These are phyloP conservation scores for Hyposoter dolosus DNA, from an alignment of 2,888 invertebrate species.

Conservation along the genomic window DNA sequence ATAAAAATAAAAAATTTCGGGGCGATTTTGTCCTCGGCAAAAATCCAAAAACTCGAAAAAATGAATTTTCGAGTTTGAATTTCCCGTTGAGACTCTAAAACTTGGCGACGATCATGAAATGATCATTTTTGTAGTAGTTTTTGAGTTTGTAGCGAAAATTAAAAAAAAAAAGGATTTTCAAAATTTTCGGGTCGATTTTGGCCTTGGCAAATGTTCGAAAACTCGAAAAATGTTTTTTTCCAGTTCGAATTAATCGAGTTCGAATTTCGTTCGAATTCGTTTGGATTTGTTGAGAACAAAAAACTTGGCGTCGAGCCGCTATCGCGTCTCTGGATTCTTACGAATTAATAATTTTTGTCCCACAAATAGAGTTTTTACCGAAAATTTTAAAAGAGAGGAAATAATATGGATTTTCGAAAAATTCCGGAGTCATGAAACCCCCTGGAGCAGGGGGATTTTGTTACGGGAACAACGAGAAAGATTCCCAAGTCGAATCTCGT, in stretches of 20 bases:
- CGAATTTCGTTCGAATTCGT: too few species aligned
- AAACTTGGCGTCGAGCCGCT: background rate
- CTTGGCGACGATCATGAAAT: background rate
- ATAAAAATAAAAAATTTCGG: constrained; percentile 1
- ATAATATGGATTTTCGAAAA: background rate
- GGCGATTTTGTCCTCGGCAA: background rate
- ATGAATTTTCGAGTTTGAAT: background rate
- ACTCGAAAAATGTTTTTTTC: background rate
- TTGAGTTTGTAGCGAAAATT: background rate
- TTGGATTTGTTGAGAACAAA: background rate
- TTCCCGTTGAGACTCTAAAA: background rate
- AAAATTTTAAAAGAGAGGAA: background rate
- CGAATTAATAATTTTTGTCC: background rate
- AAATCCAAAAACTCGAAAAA: background rate
- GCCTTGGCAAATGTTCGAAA: background rate
- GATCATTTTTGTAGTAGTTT: background rate
- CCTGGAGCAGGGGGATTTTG: background rate
- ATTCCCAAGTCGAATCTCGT: background rate
- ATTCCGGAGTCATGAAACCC: background rate
- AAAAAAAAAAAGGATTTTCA: background rate
- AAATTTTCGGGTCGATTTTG: background rate
- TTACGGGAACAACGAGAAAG: background rate
- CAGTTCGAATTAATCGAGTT: too few species aligned
- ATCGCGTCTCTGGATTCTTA: background rate
- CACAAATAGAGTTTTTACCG: background rate